phyloP scores from a whole-genome alignment of 2,888 invertebrate species.

The Megalurothrips usitatus region DNA sequence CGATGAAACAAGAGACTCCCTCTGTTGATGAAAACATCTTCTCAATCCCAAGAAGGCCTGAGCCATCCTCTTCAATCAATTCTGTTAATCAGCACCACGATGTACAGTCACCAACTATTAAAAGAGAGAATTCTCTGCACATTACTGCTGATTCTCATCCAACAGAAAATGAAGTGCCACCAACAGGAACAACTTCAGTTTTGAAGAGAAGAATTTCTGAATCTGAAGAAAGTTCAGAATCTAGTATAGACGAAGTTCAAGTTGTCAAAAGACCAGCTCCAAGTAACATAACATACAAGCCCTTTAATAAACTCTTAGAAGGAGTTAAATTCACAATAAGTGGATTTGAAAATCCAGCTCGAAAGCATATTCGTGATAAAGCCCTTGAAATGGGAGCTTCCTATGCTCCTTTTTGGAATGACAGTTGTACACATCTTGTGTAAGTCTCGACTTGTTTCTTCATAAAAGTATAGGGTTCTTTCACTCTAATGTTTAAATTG shows the following conservation, averaged over 20 bases:
- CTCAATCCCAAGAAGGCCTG: background rate
- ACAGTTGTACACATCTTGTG: slow-evolving; percentile 3
- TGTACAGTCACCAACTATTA: background rate
- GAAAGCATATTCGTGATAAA: background rate
- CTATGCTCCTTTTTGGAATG: background rate
- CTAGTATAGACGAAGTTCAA: background rate
- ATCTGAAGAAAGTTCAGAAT: background rate
- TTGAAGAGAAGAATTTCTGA: background rate
- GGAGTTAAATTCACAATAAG: background rate
- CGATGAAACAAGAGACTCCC: background rate
- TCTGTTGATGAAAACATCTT: background rate
- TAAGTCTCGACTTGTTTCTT: background rate
- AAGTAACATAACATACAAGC: background rate
- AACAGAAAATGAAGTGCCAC: background rate
- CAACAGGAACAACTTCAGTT: background rate
- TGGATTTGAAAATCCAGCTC: background rate
- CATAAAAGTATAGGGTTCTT: too few species aligned
- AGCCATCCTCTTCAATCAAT: background rate
- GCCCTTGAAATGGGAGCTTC: background rate
- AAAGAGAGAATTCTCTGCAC: background rate
- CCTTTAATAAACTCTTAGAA: background rate
- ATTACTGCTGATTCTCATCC: background rate
- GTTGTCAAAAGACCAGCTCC: slow-evolving; percentile 4
- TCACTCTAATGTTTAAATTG: background rate
- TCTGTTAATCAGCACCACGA: background rate